phyloP scores from a whole-genome alignment of 1,140 invertebrate species.

The Pissodes strobi region DNA sequence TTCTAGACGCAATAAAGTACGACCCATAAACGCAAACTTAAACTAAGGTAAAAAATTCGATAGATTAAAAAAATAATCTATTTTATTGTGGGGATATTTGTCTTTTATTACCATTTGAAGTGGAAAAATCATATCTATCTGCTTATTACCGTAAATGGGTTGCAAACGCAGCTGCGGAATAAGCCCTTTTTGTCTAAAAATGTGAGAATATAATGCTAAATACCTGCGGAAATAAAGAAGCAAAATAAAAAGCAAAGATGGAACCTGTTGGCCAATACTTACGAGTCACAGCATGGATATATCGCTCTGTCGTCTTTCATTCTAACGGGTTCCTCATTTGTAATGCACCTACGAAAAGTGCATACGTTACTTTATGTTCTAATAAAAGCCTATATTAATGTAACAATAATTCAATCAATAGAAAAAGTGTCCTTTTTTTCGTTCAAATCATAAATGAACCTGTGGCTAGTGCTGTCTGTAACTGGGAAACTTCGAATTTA shows the following conservation, averaged over 20 bases:
- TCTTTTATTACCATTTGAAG: conserved; percentile 19
- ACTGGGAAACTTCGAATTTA: no score
- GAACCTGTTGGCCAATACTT: conserved; percentile 31
- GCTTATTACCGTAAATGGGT: conserved; percentile 31
- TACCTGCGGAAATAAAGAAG: conserved; percentile 14
- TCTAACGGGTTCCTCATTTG: conserved; percentile 40
- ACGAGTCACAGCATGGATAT: conserved; percentile 48
- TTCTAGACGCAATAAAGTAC: no score
- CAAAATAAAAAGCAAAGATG: conserved; percentile 12
- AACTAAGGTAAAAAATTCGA: neutral
- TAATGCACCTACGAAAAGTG: conserved; percentile 41
- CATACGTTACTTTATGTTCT: no score
- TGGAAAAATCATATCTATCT: conserved; percentile 18
- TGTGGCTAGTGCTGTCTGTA: no score
- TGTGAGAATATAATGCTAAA: conserved; percentile 21
- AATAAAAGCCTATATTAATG: no score
- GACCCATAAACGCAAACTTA: no score
- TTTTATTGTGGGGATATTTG: neutral
- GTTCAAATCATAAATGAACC: no score
- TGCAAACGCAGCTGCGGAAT: conserved; percentile 26
- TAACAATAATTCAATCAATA: no score
- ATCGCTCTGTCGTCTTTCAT: conserved; percentile 45
- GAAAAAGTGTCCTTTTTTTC: no score
- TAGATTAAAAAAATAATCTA: neutral
- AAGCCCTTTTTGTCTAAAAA: conserved; percentile 29